Percentiles rank a stretch among this genome's conserved stretches.
These are phyloP conservation scores for Colletes collaris DNA, from an alignment of 2,888 invertebrate genomes.

Conservation along the genomic window DNA sequence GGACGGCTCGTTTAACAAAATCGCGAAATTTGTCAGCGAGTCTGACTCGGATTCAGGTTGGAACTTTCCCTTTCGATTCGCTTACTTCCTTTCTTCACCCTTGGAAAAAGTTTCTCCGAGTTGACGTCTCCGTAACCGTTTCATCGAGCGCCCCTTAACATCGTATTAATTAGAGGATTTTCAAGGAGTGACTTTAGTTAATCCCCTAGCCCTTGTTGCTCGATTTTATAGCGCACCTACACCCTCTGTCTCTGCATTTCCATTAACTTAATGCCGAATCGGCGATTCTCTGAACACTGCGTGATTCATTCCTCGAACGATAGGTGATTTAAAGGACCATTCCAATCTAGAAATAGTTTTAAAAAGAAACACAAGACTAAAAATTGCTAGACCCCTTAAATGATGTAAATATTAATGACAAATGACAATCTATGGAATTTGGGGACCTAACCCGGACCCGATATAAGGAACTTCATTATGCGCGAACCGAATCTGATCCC, in stretches of 20 bases:
- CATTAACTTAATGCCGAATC: conserved; percentile 28
- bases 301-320: conserved; percentile 36
- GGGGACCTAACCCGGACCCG: no score
- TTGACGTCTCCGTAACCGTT: conserved; percentile 58
- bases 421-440: no score
- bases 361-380: neutral
- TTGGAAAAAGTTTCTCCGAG: conserved; percentile 26
- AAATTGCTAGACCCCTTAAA: no score
- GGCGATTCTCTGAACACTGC: neutral
- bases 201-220: conserved; percentile 13
- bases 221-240: neutral
- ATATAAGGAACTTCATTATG: no score
- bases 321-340: neutral
- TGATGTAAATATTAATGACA: no score
- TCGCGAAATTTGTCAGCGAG: conserved; percentile 17
- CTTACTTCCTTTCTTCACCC: conserved; percentile 23
- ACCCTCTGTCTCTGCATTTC: conserved; percentile 9
- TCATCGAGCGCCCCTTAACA: conserved; percentile 52
- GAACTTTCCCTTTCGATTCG: conserved; percentile 32
- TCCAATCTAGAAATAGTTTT: no score
- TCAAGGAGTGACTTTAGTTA: conserved; percentile 53
- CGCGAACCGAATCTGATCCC: neutral
- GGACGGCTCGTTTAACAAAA: conserved; percentile 38
- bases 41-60: conserved; percentile 21
- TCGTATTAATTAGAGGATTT: conserved; percentile 65